Base-by-base conservation (phyloP, 2,797 vertebrate species). In the Neosilurus hyrtlii region DNA sequence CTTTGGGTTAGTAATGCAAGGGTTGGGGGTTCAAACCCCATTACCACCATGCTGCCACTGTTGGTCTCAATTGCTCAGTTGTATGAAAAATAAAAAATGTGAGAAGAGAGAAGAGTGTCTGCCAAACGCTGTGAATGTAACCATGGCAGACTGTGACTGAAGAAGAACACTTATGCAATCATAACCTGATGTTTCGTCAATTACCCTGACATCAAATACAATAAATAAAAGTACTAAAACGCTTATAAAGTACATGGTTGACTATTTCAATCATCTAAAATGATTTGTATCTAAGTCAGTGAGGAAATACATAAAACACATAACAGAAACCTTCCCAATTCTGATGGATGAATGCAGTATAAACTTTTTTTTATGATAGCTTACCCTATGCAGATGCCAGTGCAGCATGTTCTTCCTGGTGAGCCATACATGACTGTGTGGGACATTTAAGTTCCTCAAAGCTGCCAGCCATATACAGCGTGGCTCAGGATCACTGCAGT, bases 381-480 rank as follows among this genome's bases (percentile, higher is more conserved):
- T 93, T 94, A 95, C 94, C 94, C 89, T 88, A 83, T 87, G 79
- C 54, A 91, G 80, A 22, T 81, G 87, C 73, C 88, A 89, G 78
- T 75, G 88, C 75, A 89, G 89, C 63, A 88, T 85, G 72, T 89
- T 59, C 86, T 91, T 91, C 81, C 71, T 68, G 72, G 91, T 85
- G 85, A 88, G 70, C 20, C 86, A 76, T 84, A 82, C 77, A n/a
- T 66, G 68, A 73, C 84, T 83, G n/a, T 65, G 89, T 30, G 14
- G 81, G 66, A 84, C 75, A 15, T 80, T 83, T 14, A 87, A 79
- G 15, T 90, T 91, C 81, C 92, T 88, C 61, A 96, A 91, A 83
- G 90, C 95, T 0, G 95, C 96, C 87, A 98, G 88, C 97, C 96
- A 98, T 89, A 98, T 94, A 87, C 96, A 98, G 87, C 96, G 94